phyloP scores from a whole-genome alignment of 2,113 vertebrate species.

The Macquaria ambigua region DNA sequence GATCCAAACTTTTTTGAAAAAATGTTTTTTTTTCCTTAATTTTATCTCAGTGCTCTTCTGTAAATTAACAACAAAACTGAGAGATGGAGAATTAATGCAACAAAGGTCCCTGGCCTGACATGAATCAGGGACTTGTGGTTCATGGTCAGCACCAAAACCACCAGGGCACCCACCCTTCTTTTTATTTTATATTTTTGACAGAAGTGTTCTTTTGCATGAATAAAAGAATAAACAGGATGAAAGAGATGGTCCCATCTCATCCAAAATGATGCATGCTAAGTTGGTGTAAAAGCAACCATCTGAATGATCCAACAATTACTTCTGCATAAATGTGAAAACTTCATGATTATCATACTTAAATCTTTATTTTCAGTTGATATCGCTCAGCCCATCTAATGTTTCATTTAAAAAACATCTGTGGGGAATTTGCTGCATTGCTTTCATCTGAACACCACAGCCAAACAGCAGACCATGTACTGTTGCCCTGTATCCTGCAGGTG shows the following conservation, averaged over 20 bases:
- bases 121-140: not conserved
- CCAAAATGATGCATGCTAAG: not conserved
- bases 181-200: not conserved
- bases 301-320: not conserved
- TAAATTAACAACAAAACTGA: not conserved
- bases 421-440: too few relatives aligned
- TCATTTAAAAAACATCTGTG: not conserved
- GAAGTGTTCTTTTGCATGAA: not conserved
- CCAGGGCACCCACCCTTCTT: not conserved
- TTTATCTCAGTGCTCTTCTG: not conserved
- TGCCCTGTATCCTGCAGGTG: slow-evolving; percentile 83
- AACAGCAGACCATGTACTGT: slow-evolving; percentile 4
- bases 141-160: not conserved
- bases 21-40: too few relatives aligned
- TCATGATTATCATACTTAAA: not conserved
- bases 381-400: not conserved
- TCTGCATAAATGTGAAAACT: not conserved
- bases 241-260: not conserved
- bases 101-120: not conserved
- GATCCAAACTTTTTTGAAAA: too few relatives aligned
- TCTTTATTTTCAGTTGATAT: not conserved
- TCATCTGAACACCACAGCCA: not conserved
- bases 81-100: too few relatives aligned
- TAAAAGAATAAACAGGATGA: too few relatives aligned
- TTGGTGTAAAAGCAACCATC: too few relatives aligned